Evolutionary conservation across 2,888 invertebrate genomes (phyloP).

Genomic region (Hydropsyche betteni): DNA sequence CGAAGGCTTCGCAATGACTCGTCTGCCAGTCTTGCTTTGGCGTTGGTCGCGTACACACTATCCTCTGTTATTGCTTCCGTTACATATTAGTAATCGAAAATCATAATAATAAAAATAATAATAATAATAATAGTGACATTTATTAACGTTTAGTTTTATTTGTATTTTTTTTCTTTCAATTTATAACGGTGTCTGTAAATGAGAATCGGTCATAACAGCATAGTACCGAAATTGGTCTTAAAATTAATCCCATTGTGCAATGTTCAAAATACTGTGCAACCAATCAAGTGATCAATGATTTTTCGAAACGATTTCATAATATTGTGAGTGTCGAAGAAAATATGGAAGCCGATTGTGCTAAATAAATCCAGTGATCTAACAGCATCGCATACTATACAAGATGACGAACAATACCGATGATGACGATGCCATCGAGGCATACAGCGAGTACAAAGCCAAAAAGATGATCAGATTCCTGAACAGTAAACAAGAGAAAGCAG

Average conservation of each 20-base stretch:
- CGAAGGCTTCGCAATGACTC: not conserved
- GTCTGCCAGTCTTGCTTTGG: slow-evolving; percentile 46
- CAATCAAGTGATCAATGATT: not conserved
- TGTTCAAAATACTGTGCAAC: no score
- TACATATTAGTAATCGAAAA: not conserved
- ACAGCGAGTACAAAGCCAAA: slow-evolving; percentile 57
- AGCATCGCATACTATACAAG: no score
- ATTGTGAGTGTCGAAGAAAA: not conserved
- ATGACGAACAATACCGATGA: slow-evolving; percentile 53
- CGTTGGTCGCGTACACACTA: slow-evolving; percentile 49
- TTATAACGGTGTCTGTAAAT: not conserved
- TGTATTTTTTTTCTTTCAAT: not conserved
- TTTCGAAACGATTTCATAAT: not conserved
- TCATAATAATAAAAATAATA: not conserved
- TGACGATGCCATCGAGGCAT: slow-evolving; percentile 55
- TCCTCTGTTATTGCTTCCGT: slow-evolving; percentile 36
- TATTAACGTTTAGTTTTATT: not conserved
- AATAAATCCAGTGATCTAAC: not conserved
- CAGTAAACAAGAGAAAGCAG: slow-evolving; percentile 58
- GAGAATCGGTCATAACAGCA: no score
- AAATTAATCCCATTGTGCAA: no score
- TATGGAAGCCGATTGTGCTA: slow-evolving; percentile 14
- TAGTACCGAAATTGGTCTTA: no score
- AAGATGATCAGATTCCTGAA: slow-evolving; percentile 59
- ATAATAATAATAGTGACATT: not conserved